Evolutionary conservation across 2,888 invertebrate genomes (phyloP).

Genomic region (Masnerella sp.): DNA sequence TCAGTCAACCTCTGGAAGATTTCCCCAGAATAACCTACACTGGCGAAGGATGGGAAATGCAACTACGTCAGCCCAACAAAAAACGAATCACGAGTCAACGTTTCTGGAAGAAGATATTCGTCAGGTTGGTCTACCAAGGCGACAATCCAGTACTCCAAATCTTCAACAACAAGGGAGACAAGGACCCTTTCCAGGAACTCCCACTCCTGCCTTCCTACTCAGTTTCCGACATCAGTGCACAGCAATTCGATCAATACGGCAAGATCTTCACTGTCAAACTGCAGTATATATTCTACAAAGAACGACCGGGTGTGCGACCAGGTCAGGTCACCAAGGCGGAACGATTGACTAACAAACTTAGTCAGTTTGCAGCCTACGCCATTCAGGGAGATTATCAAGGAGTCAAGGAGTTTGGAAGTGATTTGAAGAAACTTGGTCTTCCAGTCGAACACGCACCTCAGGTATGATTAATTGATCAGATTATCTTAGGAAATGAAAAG

Average conservation of each 20-base stretch:
- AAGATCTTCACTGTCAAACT: constrained; percentile 99
- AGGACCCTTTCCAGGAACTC: constrained; percentile 96
- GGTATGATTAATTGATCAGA: too few relatives aligned
- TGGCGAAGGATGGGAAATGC: constrained; percentile 97
- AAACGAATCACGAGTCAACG: constrained; percentile 91
- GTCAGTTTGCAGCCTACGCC: constrained; percentile 95
- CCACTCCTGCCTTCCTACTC: constrained; percentile 97
- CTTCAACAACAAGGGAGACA: constrained; percentile 88
- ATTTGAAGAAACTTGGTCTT: constrained; percentile 93
- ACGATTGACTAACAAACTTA: constrained; percentile 92
- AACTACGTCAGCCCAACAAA: constrained; percentile 93
- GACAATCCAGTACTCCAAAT: constrained; percentile 93
- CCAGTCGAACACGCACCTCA: constrained; percentile 99
- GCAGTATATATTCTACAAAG: constrained; percentile 98
- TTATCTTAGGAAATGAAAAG: too few relatives aligned
- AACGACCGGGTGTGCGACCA: constrained; percentile 96
- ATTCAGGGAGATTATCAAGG: constrained; percentile 96
- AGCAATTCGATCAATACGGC: constrained; percentile 99
- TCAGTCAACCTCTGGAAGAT: constrained; percentile 93
- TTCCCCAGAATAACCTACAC: constrained; percentile 89
- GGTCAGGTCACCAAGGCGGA: constrained; percentile 97
- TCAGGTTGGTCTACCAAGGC: constrained; percentile 87
- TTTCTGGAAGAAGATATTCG: constrained; percentile 98
- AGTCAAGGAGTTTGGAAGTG: constrained; percentile 95
- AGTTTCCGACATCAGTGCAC: constrained; percentile 95